Conservation (phyloP, 2,888 invertebrate species). For the Athalia cordata region DNA sequence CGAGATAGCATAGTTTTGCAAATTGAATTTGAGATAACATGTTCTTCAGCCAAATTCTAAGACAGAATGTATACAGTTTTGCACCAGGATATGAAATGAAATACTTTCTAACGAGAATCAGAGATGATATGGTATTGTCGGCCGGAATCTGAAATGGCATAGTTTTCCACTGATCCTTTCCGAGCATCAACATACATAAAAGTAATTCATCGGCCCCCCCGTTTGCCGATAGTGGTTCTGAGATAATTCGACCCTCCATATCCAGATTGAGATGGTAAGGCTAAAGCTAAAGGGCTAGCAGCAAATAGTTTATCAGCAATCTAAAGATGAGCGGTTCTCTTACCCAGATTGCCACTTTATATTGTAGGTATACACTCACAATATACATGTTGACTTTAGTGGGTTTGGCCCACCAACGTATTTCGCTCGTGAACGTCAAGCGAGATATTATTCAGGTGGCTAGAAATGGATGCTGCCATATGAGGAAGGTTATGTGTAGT, state of each 20-base stretch:
- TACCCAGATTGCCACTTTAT: conserved; percentile 12
- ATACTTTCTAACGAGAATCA: too few relatives aligned
- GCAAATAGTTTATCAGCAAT: conserved; percentile 34
- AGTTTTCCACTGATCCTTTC: too few relatives aligned
- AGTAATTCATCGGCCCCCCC: too few relatives aligned
- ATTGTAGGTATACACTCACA: neutral
- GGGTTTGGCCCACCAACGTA: neutral
- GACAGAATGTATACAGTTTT: too few relatives aligned
- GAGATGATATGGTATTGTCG: too few relatives aligned
- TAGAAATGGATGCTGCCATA: conserved; percentile 13
- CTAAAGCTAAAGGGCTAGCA: neutral
- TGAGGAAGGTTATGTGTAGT: neutral
- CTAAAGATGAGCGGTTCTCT: conserved; percentile 26
- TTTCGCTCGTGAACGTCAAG: neutral
- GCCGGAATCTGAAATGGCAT: too few relatives aligned
- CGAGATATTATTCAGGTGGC: conserved; percentile 18
- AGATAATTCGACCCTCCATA: neutral
- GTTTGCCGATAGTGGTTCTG: too few relatives aligned
- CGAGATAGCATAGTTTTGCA: too few relatives aligned
- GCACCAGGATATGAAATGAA: too few relatives aligned
- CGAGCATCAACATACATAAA: too few relatives aligned
- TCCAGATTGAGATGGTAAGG: conserved; percentile 21
- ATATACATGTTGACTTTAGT: neutral
- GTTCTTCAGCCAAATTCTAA: too few relatives aligned
- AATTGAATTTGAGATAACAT: too few relatives aligned